A percentile compares a stretch with the other conserved stretches of the same genome.
phyloP scores from a whole-genome alignment of 2,113 vertebrate genomes.

The Chaetura pelagica region DNA sequence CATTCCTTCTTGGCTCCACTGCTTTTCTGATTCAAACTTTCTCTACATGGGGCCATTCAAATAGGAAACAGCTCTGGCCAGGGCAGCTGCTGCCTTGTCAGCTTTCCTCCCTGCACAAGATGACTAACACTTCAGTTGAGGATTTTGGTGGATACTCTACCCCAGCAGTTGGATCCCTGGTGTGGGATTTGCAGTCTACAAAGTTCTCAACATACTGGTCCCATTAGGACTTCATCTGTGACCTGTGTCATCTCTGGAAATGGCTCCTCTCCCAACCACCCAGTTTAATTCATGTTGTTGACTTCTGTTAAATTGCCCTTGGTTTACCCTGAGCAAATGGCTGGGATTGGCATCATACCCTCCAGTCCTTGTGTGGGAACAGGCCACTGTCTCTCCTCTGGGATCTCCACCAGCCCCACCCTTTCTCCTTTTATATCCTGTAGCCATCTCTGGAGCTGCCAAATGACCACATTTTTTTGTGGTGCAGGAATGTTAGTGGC shows the following conservation, averaged over 20 bases:
- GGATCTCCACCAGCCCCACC: neutral
- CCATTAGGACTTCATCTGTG: neutral
- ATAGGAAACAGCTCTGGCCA: neutral
- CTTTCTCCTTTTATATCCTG: conserved; percentile 10
- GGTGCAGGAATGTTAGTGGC: neutral
- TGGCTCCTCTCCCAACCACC: neutral
- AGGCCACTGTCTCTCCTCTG: conserved; percentile 1
- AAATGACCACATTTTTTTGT: neutral
- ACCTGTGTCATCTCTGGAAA: neutral
- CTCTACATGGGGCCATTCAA: neutral
- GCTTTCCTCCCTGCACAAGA: neutral
- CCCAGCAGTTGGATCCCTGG: neutral
- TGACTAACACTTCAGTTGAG: neutral
- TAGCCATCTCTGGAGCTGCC: neutral
- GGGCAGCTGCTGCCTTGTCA: neutral
- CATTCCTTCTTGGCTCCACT: conserved; percentile 6
- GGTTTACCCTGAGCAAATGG: neutral
- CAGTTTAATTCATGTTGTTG: neutral
- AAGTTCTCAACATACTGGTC: neutral
- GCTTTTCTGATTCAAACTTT: conserved; percentile 38
- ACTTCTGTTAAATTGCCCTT: neutral
- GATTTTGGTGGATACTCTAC: neutral
- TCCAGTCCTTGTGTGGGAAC: conserved; percentile 10
- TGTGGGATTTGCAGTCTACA: neutral
- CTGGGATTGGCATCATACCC: neutral